Evolutionary conservation across 2,888 invertebrate genomes (phyloP).

Genomic region (Amorpha juglandis): DNA sequence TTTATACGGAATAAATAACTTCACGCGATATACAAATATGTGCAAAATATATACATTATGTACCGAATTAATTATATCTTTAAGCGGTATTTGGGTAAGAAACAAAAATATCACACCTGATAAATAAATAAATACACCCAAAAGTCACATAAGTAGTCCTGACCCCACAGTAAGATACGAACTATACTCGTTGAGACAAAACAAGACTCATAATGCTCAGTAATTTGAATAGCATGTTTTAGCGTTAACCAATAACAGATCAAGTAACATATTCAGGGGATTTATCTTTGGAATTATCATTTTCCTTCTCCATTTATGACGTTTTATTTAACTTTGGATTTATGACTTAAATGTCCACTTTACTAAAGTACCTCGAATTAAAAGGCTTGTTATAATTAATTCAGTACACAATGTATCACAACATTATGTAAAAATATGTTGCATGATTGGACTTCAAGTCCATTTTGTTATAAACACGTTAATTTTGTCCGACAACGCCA

Average conservation of each 20-base stretch:
- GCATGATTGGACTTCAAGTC: not conserved
- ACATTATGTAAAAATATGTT: conserved; percentile 17
- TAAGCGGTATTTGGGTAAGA: not conserved
- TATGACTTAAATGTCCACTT: conserved; percentile 3
- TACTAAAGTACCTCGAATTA: not conserved
- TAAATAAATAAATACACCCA: no score
- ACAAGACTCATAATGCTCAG: no score
- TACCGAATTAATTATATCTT: not conserved
- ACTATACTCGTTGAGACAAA: no score
- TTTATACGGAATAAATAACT: conserved; percentile 17
- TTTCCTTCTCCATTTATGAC: not conserved
- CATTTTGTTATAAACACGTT: not conserved
- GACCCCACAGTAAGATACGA: no score
- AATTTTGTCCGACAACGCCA: not conserved
- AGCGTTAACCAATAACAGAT: no score
- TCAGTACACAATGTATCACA: conserved; percentile 4
- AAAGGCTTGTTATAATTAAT: not conserved
- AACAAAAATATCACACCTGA: no score
- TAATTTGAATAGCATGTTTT: no score
- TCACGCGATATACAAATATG: conserved; percentile 22
- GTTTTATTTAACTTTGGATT: conserved; percentile 1
- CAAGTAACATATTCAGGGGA: no score
- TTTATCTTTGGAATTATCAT: no score
- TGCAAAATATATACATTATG: conserved; percentile 9
- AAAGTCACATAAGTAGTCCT: no score